Percentiles rank a stretch among this genome's conserved stretches.
Conservation (phyloP, 2,113 vertebrate species). For the Nestor notabilis region DNA sequence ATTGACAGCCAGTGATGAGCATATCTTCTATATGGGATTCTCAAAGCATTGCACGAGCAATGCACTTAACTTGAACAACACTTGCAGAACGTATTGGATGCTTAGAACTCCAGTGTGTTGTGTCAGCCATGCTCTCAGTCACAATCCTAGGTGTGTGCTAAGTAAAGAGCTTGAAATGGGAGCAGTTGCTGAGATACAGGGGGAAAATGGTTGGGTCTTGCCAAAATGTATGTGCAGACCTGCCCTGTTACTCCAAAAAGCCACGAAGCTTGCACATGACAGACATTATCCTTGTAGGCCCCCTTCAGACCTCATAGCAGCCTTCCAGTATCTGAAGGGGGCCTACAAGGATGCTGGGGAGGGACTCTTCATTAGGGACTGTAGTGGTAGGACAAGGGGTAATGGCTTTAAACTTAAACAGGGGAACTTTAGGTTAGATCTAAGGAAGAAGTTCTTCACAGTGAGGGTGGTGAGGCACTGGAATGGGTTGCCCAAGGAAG, state of each 20-base stretch:
- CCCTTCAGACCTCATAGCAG: too few relatives aligned
- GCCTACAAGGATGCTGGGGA: too few relatives aligned
- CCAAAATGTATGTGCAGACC: background rate
- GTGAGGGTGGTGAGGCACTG: too few relatives aligned
- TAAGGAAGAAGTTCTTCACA: too few relatives aligned
- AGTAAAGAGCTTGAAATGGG: background rate
- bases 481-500: too few relatives aligned
- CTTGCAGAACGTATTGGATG: background rate
- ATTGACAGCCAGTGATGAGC: background rate
- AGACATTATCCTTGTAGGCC: background rate
- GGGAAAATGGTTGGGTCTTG: background rate
- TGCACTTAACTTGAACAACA: background rate
- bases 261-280: background rate
- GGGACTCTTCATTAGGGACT: too few relatives aligned
- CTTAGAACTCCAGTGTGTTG: background rate
- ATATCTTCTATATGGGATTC: background rate
- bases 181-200: background rate
- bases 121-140: background rate
- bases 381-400: too few relatives aligned
- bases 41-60: background rate
- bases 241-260: background rate
- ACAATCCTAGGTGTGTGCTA: fast-evolving
- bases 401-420: too few relatives aligned
- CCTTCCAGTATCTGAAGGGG: too few relatives aligned
- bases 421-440: too few relatives aligned